Base-by-base conservation (phyloP, 2,113 vertebrate species). In the Pelmatolapia mariae region DNA sequence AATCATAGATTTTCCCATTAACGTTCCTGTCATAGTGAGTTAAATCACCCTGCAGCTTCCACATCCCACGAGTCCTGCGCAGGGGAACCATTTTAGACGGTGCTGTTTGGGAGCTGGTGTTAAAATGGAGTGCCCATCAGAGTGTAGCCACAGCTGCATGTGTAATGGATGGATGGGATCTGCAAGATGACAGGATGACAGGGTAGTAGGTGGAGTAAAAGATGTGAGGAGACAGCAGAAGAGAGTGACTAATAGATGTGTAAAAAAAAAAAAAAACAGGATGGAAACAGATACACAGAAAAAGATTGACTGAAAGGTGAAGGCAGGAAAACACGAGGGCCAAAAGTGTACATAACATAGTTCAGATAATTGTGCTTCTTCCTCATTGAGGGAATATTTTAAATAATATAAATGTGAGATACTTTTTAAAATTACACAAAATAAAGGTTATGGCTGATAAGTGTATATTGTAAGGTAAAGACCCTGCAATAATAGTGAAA, bases 41-140 rank as follows among this genome's bases (percentile, higher is more conserved):
- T 89, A 86, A 88, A 91, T 92, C 80, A 82, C 40, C 45, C 82
- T n/a, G 78, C 81, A 53, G 84, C 73, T 26, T 24, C 82, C 22
- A 22, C 80, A 1, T 87, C 84, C 71, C 47, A n/a, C 1, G 47
- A 79, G 78, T 84, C 81, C 82, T 19, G 52, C 15, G 2, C 54
- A 47, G 31, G 71, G 82, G 47, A 89, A 90, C 81, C 86, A 91
- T 92, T 87, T 91, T 76, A 88, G 73, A 83, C 47, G 4, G n/a
- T 10, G 73, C 18, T 8, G 78, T 29, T 71, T 56, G 36, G 82
- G 43, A 52, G 47, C 56, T 2, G 81, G 54, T 33, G 80, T 85
- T 90, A 90, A 92, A 93, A 91, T 92, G 86, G 87, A 91, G 90
- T 53, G 38, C 61, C 82, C 68, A 56, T 86, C 61, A 31, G 68